Evolutionary conservation across 2,888 invertebrate genomes (phyloP), one percentile per base, ranked within the genome.

Genomic region (Euproctis similis): DNA sequence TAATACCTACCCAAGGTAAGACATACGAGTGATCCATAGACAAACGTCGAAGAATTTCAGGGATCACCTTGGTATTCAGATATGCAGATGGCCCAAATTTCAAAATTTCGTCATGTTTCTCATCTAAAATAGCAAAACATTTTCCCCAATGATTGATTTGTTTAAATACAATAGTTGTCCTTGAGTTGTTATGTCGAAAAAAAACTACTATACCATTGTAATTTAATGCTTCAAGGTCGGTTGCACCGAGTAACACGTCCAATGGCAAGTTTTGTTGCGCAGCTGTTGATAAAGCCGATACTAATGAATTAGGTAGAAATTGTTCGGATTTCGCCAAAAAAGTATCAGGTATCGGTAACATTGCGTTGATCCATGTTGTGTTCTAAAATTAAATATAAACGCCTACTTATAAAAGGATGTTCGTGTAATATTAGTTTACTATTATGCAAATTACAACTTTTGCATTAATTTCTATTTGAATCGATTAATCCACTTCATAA

Each of bases 201-300:
- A n/a, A 23, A 25, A 20, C 24, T 7, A 20, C 11, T 17, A 17
- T 52, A 87, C 87, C 80, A 50, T 85, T 73, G 44, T 87, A 74
- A 42, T 88, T 86, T 22, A 89, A 78, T 13, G 87, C 87, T 59
- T 91, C 90, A 42, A 90, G 87, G 48, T 88, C 87, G n/a, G 88
- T 87, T 27, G 90, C 86, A 11, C 92, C 92, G 26, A 90, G 82
- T 30, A 93, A 69, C 24, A 92, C 68, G 13, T 92, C 90, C 8
- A 92, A 85, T 61, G 88, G 87, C 31, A 84, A 67, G 46, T 80
- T 86, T 34, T 81, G 72, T 31, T 87, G 59, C 29, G 65, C 66
- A 30, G 81, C 64, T 25, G 87, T 66, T n/a, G 85, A 76, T 13
- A 91, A 63, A 21, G 87, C 86, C 34, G 70, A 66, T 16, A 74